Evolutionary conservation across 1,140 invertebrate genomes (phyloP).

Genomic region (Bombus soroeensis): DNA sequence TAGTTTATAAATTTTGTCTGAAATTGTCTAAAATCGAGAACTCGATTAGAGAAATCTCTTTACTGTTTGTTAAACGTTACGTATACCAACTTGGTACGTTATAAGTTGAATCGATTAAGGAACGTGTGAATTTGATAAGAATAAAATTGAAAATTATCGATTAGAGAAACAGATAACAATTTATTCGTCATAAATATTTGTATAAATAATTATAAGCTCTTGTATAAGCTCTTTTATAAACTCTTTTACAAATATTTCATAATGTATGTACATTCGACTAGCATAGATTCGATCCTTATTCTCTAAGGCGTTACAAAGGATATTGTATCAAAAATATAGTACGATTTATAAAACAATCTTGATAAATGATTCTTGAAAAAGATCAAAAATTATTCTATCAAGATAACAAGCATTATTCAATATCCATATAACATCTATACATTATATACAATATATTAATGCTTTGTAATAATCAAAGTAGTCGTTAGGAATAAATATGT

Average conservation of each 20-base stretch:
- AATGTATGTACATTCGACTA: slow-evolving; percentile 3
- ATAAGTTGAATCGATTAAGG: not conserved
- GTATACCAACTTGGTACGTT: not conserved
- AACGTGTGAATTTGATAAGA: too few species aligned
- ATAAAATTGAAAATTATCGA: not conserved
- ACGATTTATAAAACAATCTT: not conserved
- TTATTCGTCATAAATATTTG: slow-evolving; percentile 5
- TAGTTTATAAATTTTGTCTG: too few species aligned
- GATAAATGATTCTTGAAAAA: not conserved
- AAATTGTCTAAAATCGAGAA: slow-evolving; percentile 74
- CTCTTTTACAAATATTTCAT: too few species aligned
- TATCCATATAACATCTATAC: not conserved
- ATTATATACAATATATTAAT: not conserved
- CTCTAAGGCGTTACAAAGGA: not conserved
- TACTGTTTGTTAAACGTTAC: not conserved
- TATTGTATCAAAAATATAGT: slow-evolving; percentile 31
- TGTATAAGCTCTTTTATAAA: too few species aligned
- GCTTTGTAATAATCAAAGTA: not conserved
- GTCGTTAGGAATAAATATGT: not conserved
- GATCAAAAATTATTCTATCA: not conserved
- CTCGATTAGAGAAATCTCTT: not conserved
- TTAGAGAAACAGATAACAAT: slow-evolving; percentile 15
- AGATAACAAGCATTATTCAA: not conserved
- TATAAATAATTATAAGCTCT: not conserved
- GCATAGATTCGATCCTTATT: not conserved